Evolutionary conservation across 2,797 vertebrate genomes (phyloP).

Genomic region (Chelmon rostratus): DNA sequence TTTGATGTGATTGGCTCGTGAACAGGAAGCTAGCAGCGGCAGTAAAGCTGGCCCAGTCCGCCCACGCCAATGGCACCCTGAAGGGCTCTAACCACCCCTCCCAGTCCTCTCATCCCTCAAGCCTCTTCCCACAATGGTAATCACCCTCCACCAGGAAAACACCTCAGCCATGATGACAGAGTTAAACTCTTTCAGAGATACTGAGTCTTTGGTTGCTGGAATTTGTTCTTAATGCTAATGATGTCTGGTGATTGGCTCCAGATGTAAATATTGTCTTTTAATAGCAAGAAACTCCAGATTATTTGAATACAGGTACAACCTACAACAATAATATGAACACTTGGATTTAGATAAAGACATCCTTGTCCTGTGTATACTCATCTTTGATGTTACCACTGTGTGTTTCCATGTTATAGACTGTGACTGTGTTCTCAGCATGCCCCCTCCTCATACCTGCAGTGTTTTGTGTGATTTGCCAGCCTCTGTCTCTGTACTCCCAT

Average conservation of each 20-base stretch:
- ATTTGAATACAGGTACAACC: conserved; percentile 11
- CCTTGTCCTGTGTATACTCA: conserved; percentile 62
- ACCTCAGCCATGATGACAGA: conserved; percentile 51
- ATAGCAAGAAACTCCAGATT: conserved; percentile 12
- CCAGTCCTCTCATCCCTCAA: conserved; percentile 91
- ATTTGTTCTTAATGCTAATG: conserved; percentile 32
- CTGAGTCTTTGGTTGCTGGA: conserved; percentile 39
- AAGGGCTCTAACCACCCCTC: conserved; percentile 94
- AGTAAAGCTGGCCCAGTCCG: conserved; percentile 96
- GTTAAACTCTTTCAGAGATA: conserved; percentile 26
- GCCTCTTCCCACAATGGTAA: conserved; percentile 97
- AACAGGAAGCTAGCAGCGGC: conserved; percentile 98
- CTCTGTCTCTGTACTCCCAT: conserved; percentile 49
- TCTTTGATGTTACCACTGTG: conserved; percentile 63
- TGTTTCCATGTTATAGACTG: conserved; percentile 62
- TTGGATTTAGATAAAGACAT: conserved; percentile 39
- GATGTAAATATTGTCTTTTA: conserved; percentile 13
- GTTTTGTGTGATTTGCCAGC: conserved; percentile 64
- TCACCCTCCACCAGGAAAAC: conserved; percentile 68
- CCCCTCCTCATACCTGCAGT: conserved; percentile 62
- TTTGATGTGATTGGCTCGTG: conserved; percentile 87
- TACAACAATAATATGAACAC: conserved; percentile 30
- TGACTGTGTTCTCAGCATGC: conserved; percentile 78
- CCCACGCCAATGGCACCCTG: conserved; percentile 95
- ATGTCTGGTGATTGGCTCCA: conserved; percentile 48